These are phyloP conservation scores for Trematomus bernacchii DNA, from an alignment of 2,797 vertebrate genomes.

Conservation along the genomic window DNA sequence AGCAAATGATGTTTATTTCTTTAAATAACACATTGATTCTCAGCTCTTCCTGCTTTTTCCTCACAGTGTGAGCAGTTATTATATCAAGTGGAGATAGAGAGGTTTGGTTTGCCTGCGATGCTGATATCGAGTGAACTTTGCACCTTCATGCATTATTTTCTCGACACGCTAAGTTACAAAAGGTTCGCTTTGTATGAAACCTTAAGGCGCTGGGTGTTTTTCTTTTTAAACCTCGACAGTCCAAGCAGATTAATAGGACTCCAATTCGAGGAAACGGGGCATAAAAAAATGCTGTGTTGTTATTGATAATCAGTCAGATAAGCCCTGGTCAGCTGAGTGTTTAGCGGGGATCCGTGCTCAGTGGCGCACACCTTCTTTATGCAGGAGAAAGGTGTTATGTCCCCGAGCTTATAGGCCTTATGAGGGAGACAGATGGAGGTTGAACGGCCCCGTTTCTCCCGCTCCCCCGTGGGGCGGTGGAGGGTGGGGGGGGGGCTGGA, in stretches of 20 bases:
- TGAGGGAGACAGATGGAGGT: slow-evolving; percentile 63
- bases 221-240: not conserved
- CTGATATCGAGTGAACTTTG: slow-evolving; percentile 53
- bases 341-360: slow-evolving; percentile 33
- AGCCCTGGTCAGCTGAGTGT: slow-evolving; percentile 56
- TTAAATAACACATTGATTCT: slow-evolving; percentile 54
- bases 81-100: slow-evolving; percentile 44
- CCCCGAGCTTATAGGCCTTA: slow-evolving; percentile 40
- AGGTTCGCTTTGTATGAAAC: slow-evolving; percentile 29
- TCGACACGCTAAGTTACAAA: slow-evolving; percentile 32
- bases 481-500: slow-evolving; percentile 50
- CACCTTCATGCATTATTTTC: slow-evolving; percentile 66
- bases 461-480: slow-evolving; percentile 30
- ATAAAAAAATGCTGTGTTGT: slow-evolving; percentile 31
- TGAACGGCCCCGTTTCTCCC: slow-evolving; percentile 35
- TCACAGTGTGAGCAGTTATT: slow-evolving; percentile 40
- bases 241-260: slow-evolving; percentile 50
- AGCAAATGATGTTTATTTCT: slow-evolving; percentile 38
- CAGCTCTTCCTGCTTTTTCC: slow-evolving; percentile 14
- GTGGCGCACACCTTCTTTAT: slow-evolving; percentile 66
- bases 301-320: slow-evolving; percentile 72
- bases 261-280: slow-evolving; percentile 38
- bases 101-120: slow-evolving; percentile 11
- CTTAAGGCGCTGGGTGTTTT: slow-evolving; percentile 7
- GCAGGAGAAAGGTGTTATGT: slow-evolving; percentile 55